Evolutionary conservation across 1,140 invertebrate species (phyloP).

Genomic region (Euwallacea similis): DNA sequence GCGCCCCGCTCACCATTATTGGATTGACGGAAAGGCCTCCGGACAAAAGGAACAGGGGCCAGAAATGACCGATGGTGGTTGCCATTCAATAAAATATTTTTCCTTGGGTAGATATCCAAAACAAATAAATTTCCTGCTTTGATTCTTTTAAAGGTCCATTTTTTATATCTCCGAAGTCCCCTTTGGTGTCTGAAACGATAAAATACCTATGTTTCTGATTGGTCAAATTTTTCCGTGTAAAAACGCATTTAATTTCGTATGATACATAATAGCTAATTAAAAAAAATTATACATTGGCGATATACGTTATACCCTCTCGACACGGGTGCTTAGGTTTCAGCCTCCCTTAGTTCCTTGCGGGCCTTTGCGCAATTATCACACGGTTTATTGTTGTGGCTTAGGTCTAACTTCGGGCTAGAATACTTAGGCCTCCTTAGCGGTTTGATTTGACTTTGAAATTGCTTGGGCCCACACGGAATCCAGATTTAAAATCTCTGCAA

Average conservation of each 20-base stretch:
- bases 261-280: no score
- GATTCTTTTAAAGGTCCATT: slow-evolving; percentile 11
- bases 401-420: slow-evolving; percentile 46
- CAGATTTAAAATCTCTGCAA: slow-evolving; percentile 8
- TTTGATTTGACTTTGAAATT: slow-evolving; percentile 54
- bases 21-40: slow-evolving; percentile 47
- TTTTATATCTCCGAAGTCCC: slow-evolving; percentile 2
- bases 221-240: no score
- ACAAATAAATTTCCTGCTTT: slow-evolving; percentile 37
- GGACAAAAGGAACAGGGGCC: slow-evolving; percentile 21
- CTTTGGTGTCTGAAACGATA: not conserved
- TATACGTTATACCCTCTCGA: not conserved
- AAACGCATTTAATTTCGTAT: no score
- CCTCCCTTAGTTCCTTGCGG: slow-evolving; percentile 1
- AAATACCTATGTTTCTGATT: not conserved
- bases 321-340: not conserved
- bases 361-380: slow-evolving; percentile 28
- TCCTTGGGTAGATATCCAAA: slow-evolving; percentile 25
- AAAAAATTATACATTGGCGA: not conserved
- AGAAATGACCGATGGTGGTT: slow-evolving; percentile 41
- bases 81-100: slow-evolving; percentile 43
- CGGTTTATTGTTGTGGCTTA: slow-evolving; percentile 38
- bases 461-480: slow-evolving; percentile 21
- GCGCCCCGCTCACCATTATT: slow-evolving; percentile 41
- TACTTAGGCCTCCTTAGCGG: slow-evolving; percentile 50